Conservation (phyloP, 2,888 invertebrate genomes). For the Hipparchia sbordonii region DNA sequence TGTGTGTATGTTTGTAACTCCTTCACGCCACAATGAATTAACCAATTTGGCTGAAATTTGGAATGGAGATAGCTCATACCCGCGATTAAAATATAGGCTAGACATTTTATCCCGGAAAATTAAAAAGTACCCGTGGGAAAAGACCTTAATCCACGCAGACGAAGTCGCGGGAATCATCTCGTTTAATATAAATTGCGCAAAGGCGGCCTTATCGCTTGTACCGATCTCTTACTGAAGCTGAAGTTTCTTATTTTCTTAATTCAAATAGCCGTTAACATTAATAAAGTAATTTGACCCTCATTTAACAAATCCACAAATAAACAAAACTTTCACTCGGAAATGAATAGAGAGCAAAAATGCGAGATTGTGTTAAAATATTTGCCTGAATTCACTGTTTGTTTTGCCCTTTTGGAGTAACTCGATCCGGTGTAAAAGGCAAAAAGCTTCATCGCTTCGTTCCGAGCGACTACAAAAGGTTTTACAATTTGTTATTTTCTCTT, state of each 20-base stretch:
- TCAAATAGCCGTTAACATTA: not conserved
- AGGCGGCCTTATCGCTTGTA: no score
- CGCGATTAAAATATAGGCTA: no score
- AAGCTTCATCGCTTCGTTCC: not conserved
- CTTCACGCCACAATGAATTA: no score
- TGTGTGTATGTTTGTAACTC: no score
- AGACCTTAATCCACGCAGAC: no score
- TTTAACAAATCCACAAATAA: slow-evolving; percentile 11
- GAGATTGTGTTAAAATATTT: slow-evolving; percentile 2
- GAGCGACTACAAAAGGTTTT: not conserved
- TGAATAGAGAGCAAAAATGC: not conserved
- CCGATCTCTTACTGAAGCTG: not conserved
- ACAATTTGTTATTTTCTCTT: slow-evolving; percentile 1
- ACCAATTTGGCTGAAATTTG: no score
- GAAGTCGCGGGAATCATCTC: no score
- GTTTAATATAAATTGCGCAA: no score
- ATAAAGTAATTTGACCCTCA: not conserved
- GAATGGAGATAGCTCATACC: no score
- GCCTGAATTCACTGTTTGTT: not conserved
- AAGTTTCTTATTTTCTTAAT: not conserved
- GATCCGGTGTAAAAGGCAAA: slow-evolving; percentile 8
- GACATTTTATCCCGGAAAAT: no score
- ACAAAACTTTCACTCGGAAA: not conserved
- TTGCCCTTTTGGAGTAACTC: not conserved
- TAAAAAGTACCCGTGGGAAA: no score